A percentile compares a stretch with the other conserved stretches of the same genome.
Evolutionary conservation across 2,888 invertebrate species (phyloP).

Genomic region (Cheilosia variabilis): DNA sequence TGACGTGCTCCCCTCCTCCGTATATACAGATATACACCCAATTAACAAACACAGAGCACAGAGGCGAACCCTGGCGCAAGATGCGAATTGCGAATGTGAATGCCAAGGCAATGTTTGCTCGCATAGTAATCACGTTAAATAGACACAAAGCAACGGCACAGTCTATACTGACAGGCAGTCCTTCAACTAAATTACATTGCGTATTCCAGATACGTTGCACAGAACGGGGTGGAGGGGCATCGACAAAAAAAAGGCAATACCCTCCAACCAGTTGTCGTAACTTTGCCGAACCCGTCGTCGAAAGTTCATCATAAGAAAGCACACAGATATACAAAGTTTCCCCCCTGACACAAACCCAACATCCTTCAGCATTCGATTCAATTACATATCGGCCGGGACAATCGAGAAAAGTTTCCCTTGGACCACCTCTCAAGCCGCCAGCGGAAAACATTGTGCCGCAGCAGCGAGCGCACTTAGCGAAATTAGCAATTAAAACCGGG

Average conservation of each 20-base stretch:
- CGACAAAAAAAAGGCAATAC: neutral
- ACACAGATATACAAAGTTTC: conserved; percentile 32
- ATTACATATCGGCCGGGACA: conserved; percentile 30
- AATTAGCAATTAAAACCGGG: conserved; percentile 54
- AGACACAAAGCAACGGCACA: conserved; percentile 64
- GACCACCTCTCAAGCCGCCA: neutral
- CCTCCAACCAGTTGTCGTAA: conserved; percentile 26
- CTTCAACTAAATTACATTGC: conserved; percentile 71
- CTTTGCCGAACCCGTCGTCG: conserved; percentile 32
- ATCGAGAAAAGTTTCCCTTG: conserved; percentile 26
- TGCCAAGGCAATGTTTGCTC: conserved; percentile 65
- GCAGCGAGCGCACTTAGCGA: conserved; percentile 26
- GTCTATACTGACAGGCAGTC: conserved; percentile 37
- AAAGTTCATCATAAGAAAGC: conserved; percentile 46
- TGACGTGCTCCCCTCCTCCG: neutral
- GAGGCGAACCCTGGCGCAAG: conserved; percentile 1
- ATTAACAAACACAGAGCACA: conserved; percentile 59
- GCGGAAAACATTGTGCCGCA: conserved; percentile 2
- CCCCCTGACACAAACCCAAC: neutral
- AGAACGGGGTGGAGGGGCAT: neutral
- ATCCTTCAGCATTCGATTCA: conserved; percentile 56
- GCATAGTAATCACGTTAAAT: conserved; percentile 70
- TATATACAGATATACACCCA: conserved; percentile 52
- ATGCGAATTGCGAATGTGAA: conserved; percentile 46
- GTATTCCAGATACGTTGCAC: conserved; percentile 65